Percentiles rank a stretch among this genome's conserved stretches.
phyloP scores from a whole-genome alignment of 1,140 invertebrate species.

The Diorhabda elongata region DNA sequence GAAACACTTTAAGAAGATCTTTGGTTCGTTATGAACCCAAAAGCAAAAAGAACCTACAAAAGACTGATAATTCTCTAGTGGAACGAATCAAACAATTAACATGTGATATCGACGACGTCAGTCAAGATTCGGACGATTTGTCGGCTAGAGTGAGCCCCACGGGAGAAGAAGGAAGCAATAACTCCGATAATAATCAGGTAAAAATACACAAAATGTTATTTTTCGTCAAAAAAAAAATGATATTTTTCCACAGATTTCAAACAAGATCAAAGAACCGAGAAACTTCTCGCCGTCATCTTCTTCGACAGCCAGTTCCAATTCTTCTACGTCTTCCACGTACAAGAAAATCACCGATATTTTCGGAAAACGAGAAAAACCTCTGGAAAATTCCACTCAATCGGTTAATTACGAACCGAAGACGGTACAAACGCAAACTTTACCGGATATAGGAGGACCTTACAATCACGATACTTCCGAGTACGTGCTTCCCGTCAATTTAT shows the following conservation, averaged over 20 bases:
- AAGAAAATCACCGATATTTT: slow-evolving; percentile 66
- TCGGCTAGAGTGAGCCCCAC: slow-evolving; percentile 51
- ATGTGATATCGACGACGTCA: slow-evolving; percentile 68
- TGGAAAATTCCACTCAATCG: slow-evolving; percentile 26
- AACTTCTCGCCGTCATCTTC: slow-evolving; percentile 56
- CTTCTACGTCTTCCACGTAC: slow-evolving; percentile 58
- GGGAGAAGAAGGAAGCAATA: slow-evolving; percentile 52
- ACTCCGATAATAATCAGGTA: slow-evolving; percentile 41
- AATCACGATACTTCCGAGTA: slow-evolving; percentile 22
- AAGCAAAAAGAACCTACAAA: slow-evolving; percentile 52
- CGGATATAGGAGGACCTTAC: slow-evolving; percentile 33
- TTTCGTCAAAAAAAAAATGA: background rate
- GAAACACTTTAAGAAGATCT: slow-evolving; percentile 62
- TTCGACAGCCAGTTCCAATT: slow-evolving; percentile 51
- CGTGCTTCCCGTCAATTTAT: too few species aligned
- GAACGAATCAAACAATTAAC: slow-evolving; percentile 77
- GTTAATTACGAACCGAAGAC: slow-evolving; percentile 4
- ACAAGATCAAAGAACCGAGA: slow-evolving; percentile 43
- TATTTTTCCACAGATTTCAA: background rate
- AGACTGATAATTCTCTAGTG: slow-evolving; percentile 64
- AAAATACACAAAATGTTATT: background rate
- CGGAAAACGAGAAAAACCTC: slow-evolving; percentile 51
- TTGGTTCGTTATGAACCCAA: slow-evolving; percentile 54
- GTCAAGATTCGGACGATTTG: slow-evolving; percentile 34
- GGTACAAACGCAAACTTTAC: slow-evolving; percentile 24